phyloP scores from a whole-genome alignment of 2,113 vertebrate species.

The Plectropomus leopardus region DNA sequence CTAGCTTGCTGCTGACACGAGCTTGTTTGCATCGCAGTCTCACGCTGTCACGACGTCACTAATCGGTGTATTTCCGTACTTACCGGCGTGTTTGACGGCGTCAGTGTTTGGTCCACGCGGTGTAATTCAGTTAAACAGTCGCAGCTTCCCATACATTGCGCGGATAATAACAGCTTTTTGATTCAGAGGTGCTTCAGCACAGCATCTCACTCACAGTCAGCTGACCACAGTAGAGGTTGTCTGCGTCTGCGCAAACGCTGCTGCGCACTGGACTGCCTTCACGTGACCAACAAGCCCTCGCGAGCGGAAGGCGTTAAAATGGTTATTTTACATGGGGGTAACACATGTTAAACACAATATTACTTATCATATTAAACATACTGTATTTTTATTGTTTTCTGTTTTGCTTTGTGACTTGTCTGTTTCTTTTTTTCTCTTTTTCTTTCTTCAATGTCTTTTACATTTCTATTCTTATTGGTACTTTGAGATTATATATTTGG shows the following conservation, averaged over 20 bases:
- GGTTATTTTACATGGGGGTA: no score
- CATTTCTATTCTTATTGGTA: no score
- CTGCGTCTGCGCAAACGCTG: constrained; percentile 61
- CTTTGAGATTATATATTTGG: no score
- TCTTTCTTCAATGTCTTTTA: no score
- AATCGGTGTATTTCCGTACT: constrained; percentile 35
- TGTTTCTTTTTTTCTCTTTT: no score
- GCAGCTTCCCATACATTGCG: constrained; percentile 52
- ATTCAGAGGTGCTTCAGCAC: constrained; percentile 62
- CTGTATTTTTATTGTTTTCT: no score
- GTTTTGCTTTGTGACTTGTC: no score
- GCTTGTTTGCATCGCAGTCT: constrained; percentile 50
- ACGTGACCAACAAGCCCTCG: constrained; percentile 12
- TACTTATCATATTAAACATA: no score
- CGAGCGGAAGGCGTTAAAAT: no score
- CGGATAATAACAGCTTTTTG: constrained; percentile 52
- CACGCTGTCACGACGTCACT: constrained; percentile 67
- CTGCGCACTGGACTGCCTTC: constrained; percentile 27
- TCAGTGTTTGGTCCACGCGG: constrained; percentile 25
- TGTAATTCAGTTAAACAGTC: constrained; percentile 31
- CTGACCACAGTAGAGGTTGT: constrained; percentile 66
- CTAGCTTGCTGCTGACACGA: constrained; percentile 52
- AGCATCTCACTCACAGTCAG: constrained; percentile 80
- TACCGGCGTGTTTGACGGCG: constrained; percentile 52
- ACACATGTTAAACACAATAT: no score